A percentile compares a stretch with the other conserved stretches of the same genome.
Conservation (phyloP, 2,113 vertebrate species). For the Monarcha castaneiventris region DNA sequence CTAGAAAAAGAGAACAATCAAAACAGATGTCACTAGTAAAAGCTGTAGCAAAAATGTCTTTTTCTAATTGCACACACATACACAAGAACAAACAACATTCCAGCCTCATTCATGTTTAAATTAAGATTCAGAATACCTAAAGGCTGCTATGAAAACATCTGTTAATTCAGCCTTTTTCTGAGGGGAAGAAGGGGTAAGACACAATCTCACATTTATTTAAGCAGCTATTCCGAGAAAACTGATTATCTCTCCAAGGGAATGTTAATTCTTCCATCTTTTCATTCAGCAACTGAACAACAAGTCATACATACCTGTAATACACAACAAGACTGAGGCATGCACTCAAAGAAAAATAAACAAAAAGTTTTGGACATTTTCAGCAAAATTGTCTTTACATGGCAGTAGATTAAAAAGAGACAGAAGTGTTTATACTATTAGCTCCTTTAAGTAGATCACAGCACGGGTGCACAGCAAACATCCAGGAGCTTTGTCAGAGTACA, state of each 20-base stretch:
- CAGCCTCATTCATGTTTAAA: slow-evolving; percentile 27
- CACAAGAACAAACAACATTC: neutral
- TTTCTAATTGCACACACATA: neutral
- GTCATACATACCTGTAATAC: neutral
- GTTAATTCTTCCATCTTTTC: neutral
- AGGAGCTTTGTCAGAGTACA: neutral
- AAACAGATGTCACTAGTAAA: neutral
- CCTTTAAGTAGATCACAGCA: neutral
- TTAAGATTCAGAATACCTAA: slow-evolving; percentile 21
- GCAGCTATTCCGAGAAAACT: neutral
- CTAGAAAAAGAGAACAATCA: neutral
- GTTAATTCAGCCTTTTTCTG: neutral
- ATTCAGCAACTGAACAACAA: neutral
- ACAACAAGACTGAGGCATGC: neutral
- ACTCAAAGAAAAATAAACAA: neutral
- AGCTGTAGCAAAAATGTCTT: neutral
- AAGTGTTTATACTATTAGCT: neutral
- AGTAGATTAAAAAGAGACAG: neutral
- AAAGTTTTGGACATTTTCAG: neutral
- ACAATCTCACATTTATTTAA: slow-evolving; percentile 7
- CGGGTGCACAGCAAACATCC: neutral
- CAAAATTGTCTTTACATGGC: neutral
- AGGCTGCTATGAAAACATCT: neutral
- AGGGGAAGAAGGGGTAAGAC: neutral
- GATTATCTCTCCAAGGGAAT: neutral